Conservation (phyloP, 64 coral and sea anemone species). For the Dendrophyllia cribrosa region DNA sequence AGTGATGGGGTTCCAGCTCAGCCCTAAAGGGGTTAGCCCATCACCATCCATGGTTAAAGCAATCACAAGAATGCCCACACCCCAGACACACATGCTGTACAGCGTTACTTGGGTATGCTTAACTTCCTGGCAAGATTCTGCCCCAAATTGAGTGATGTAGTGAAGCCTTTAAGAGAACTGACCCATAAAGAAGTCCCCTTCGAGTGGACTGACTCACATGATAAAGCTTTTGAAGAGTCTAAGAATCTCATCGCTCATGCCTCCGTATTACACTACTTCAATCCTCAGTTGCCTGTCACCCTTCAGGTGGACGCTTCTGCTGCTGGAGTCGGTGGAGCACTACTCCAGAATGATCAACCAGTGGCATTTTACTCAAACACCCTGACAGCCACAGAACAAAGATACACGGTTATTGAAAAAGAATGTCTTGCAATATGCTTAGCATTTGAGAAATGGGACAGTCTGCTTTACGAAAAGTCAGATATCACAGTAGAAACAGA, state of each 20-base stretch:
- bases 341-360: constrained; percentile 44
- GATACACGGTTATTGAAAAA: constrained; percentile 53
- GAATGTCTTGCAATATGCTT: constrained; percentile 18
- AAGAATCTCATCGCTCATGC: constrained; percentile 10
- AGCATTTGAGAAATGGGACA: constrained; percentile 36
- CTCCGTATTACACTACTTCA: constrained; percentile 28
- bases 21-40: constrained; percentile 41
- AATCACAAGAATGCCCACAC: constrained; percentile 47
- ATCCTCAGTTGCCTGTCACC: constrained; percentile 7
- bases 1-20: constrained; percentile 42
- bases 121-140: constrained; percentile 62
- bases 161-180: constrained; percentile 33
- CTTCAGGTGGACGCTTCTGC: constrained; percentile 42
- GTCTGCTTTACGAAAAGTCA: constrained; percentile 22
- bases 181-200: constrained; percentile 41
- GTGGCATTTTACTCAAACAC: constrained; percentile 37
- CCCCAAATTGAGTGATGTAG: constrained; percentile 28
- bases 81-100: constrained; percentile 25
- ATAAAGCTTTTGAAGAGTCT: constrained; percentile 38
- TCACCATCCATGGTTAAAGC: constrained; percentile 50
- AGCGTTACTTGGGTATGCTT: constrained; percentile 46
- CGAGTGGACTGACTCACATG: constrained; percentile 33
- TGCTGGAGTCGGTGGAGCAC: constrained; percentile 41
- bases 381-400: constrained; percentile 20
- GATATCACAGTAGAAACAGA: constrained; percentile 31